Base-by-base conservation (phyloP, 92 coral and sea anemone genomes). In the Micromussa lordhowensis region DNA sequence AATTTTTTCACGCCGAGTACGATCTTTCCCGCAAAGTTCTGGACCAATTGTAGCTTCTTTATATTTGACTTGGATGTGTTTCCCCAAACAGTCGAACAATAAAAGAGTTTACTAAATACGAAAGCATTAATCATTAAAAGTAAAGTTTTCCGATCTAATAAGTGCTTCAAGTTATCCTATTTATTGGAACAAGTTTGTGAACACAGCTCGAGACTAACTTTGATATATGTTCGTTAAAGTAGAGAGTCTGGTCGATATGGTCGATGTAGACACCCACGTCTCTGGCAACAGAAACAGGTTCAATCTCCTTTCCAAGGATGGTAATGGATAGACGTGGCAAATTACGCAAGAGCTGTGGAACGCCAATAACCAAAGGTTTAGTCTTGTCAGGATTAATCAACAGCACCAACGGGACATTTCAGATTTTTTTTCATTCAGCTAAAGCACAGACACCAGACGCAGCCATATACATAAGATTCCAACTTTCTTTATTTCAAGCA, bases 231-330 rank as follows among this genome's bases (percentile, higher is more conserved):
- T 83, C 40, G 53, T 44, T 83, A 6, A 51, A 83, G 69, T 10
- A 16, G 13, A 82, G 86, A 14, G 38, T 48, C 9, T 69, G 79
- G 77, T 68, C 78, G 30, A 69, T 30, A 11, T 69, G 79, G 77
- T 68, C 78, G 30, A 69, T 30, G 3, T 49, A 69, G 68, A 78
- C 53, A 16, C 77, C 89, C 54, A 86, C 31, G 34, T 77, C 89
- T 63, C 64, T 86, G 32, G 89, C 89, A 10, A 86, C 89, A 86
- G 73, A 21, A 4, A 75, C 89, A 14, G 89, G 89, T 28, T 74
- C 58, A 28, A 85, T 55, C 63, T 83, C 48, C 6, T 40, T 40
- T 40, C 6, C 4, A 40, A 40, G 48, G 6, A 40, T 40, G 48
- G 48, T 40, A 40, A 40, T 40, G 48, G 6, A 40, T 40, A 40